Evolutionary conservation across 2,113 vertebrate genomes (phyloP), one percentile per base, ranked within the genome.

Genomic region (Amphilophus citrinellus): DNA sequence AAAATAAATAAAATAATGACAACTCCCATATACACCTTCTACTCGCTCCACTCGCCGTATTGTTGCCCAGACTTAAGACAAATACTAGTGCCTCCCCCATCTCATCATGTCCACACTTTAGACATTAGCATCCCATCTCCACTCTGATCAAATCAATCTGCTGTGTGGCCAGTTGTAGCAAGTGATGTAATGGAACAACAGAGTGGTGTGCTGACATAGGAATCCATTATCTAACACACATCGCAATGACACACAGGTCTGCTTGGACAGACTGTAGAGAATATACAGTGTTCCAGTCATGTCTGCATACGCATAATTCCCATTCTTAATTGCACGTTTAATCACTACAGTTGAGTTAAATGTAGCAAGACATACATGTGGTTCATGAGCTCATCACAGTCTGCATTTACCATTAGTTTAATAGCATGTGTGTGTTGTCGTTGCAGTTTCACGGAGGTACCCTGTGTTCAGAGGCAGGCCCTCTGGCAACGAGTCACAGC

Each of bases 401-500:
- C 59, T 14, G 6, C 59, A 1, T 62, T n/a, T 24, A 11, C 24
- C 11, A 17, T 4, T 11, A 76, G 56, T 27, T 6, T 80, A 71
- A 88, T 4, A 27, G 71, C 47, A 20, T 14, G 42, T 95, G 93
- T 94, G 42, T 94, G 92, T 86, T 93, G 95, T 97, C 93, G 93
- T 94, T 95, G 94, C 96, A 99, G 98, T 97, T 97, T 96, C 98
- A 88, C 97, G 95, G 95, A 96, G 98, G 97, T 99, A 99, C 97
- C 98, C 98, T 77, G 98, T 98, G 94, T 99, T 99, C 96, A 97
- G 97, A 97, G 98, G 98, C 96, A 96, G 97, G 94, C 97, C 97
- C 96, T 98, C 97, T 96, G 98, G 97, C 94, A 99, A 99, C 87
- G 98, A 99, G 95, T 99, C 98, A 71, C 97, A 98, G 92, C 98